These are phyloP conservation scores for Synanthedon andrenaeformis DNA, from an alignment of 2,888 invertebrate genomes.

Conservation along the genomic window DNA sequence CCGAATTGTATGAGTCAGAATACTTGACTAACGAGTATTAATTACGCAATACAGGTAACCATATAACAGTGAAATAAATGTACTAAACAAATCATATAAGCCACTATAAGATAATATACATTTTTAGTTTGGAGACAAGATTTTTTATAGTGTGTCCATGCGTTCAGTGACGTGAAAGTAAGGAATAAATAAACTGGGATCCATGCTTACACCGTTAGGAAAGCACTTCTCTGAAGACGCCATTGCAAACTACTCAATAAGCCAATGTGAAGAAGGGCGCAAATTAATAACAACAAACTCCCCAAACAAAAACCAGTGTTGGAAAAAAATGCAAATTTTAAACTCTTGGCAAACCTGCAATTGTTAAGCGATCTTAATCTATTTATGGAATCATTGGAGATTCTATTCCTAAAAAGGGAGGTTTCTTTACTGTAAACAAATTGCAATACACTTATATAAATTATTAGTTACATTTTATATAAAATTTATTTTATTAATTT, in stretches of 20 bases:
- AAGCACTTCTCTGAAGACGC: not conserved
- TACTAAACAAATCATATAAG: not conserved
- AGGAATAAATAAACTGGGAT: not conserved
- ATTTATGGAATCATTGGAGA: too few species aligned
- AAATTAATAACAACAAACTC: not conserved
- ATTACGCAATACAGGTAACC: conserved; percentile 1
- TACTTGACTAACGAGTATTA: conserved; percentile 18
- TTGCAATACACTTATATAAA: too few species aligned
- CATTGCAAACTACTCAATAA: conserved; percentile 14
- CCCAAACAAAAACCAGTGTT: conserved; percentile 17
- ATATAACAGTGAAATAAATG: not conserved
- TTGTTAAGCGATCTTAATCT: conserved; percentile 52
- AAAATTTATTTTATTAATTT: too few species aligned
- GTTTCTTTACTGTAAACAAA: too few species aligned
- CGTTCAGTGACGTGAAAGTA: not conserved
- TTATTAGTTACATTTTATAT: too few species aligned
- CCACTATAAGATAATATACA: not conserved
- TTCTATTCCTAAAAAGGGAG: too few species aligned
- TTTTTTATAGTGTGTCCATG: not conserved
- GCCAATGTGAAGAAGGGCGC: conserved; percentile 29
- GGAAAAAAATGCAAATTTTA: conserved; percentile 70
- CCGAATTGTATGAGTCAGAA: conserved; percentile 37
- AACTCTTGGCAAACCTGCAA: conserved; percentile 70
- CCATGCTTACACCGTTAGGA: not conserved
- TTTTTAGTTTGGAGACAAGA: not conserved